These are phyloP conservation scores for Cryptotis parvus DNA, from an alignment of 2,113 vertebrate species.

Conservation along the genomic window DNA sequence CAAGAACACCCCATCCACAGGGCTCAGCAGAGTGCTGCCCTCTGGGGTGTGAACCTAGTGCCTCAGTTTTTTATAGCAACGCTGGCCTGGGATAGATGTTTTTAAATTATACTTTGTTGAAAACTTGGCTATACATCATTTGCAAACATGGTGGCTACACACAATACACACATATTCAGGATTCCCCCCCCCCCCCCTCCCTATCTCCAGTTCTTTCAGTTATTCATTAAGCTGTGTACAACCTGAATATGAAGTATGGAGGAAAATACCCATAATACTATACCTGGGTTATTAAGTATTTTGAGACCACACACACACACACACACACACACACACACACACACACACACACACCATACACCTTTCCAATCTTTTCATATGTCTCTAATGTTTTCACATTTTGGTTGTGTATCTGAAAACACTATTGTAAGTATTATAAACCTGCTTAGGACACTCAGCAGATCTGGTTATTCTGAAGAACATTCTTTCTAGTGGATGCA, in stretches of 20 bases:
- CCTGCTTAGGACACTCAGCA: neutral
- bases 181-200: neutral
- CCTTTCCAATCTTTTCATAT: neutral
- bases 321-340: too few species aligned
- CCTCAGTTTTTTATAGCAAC: neutral
- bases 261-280: neutral
- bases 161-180: neutral
- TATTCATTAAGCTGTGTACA: neutral
- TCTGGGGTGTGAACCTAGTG: rapidly evolving
- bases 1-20: neutral
- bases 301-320: too few species aligned
- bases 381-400: neutral
- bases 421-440: neutral
- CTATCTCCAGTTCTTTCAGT: too few species aligned
- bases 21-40: neutral
- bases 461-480: neutral
- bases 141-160: neutral
- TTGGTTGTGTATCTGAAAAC: neutral
- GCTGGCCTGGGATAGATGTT: neutral
- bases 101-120: neutral
- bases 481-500: neutral
- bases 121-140: neutral
- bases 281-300: neutral
- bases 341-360: too few species aligned
- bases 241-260: neutral